Conservation (phyloP, 2,797 vertebrate species). For the Danio jaintianensis region DNA sequence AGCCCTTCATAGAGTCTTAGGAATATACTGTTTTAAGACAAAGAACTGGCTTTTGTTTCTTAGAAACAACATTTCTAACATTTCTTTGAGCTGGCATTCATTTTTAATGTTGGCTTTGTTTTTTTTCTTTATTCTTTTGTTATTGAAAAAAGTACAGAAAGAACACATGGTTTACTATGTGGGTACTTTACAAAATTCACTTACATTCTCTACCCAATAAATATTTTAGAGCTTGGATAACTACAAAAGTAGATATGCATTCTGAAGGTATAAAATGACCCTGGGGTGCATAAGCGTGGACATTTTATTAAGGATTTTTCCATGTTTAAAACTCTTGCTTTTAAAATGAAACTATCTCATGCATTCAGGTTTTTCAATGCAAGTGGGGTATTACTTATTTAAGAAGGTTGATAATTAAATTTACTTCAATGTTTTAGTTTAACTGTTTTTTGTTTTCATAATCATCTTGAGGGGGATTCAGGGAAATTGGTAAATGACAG, state of each 20-base stretch:
- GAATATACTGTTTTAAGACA: background rate
- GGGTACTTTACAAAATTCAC: no score
- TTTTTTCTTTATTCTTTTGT: background rate
- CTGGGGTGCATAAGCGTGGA: background rate
- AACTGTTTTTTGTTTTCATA: no score
- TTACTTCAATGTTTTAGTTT: no score
- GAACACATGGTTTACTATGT: background rate
- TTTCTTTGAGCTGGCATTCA: background rate
- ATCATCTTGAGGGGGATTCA: no score
- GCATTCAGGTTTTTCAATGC: background rate
- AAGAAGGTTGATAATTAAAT: no score
- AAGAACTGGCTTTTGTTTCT: background rate
- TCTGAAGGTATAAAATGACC: background rate
- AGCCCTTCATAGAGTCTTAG: background rate
- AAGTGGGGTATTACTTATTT: no score
- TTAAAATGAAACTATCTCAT: background rate
- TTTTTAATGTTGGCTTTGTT: background rate
- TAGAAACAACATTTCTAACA: no score
- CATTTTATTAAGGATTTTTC: background rate
- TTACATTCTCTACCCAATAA: background rate
- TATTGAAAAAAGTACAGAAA: conserved; percentile 6
- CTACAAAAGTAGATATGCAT: background rate
- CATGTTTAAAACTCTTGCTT: background rate
- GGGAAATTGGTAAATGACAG: no score
- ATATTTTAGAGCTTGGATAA: background rate